phyloP scores from a whole-genome alignment of 2,888 invertebrate species.

The Muscina levida region DNA sequence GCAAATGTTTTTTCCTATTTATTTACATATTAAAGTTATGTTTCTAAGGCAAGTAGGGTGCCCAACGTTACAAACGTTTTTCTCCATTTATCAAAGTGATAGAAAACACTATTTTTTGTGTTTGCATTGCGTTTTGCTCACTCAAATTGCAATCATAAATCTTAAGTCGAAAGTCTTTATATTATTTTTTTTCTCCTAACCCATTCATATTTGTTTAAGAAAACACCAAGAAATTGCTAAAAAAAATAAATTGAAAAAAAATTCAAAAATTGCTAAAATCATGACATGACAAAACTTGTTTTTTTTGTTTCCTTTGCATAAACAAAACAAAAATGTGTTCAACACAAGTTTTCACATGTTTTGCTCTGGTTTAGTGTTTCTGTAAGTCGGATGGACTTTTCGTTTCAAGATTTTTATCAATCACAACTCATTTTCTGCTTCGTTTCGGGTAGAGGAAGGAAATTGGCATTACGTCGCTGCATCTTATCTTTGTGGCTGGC shows the following conservation, averaged over 20 bases:
- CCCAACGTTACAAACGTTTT: neutral
- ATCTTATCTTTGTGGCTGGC: no score
- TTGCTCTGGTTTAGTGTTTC: neutral
- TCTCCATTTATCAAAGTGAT: neutral
- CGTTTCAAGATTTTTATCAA: neutral
- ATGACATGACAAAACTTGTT: conserved; percentile 25
- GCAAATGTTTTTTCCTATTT: no score
- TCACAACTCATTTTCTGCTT: neutral
- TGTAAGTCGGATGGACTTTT: neutral
- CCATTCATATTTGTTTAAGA: neutral
- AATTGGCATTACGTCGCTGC: no score
- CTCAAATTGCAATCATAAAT: neutral
- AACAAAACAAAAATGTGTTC: neutral
- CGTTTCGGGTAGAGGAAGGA: no score
- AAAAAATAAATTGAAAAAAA: no score
- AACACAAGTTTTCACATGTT: conserved; percentile 24
- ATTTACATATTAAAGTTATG: no score
- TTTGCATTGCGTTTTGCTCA: neutral
- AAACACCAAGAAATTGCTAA: no score
- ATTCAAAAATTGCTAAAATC: neutral
- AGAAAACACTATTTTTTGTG: neutral
- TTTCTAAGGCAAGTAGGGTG: neutral
- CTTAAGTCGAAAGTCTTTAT: neutral
- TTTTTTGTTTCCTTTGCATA: no score
- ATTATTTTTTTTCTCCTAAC: neutral